Percentiles rank a stretch among this genome's conserved stretches.
Conservation (phyloP, 2,113 vertebrate species). For the Xerus inauris region DNA sequence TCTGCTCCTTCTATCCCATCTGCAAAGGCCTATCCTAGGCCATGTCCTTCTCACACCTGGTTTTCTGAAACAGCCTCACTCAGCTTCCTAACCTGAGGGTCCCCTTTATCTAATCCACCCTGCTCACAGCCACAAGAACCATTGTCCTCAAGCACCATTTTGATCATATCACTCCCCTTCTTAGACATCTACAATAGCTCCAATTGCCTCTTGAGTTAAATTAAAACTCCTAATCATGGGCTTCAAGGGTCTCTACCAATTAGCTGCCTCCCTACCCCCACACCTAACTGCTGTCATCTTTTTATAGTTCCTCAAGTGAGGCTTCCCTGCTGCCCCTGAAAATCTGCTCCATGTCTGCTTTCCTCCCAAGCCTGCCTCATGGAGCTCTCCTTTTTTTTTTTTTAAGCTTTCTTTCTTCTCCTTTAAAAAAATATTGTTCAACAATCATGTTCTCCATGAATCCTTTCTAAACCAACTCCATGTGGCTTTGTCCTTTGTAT, state of each 20-base stretch:
- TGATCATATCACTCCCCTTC: constrained; percentile 51
- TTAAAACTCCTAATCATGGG: constrained; percentile 76
- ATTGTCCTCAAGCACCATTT: constrained; percentile 63
- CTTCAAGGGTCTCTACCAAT: constrained; percentile 73
- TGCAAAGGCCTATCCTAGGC: not conserved
- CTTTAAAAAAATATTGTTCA: not conserved
- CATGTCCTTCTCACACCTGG: not conserved
- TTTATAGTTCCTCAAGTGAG: not conserved
- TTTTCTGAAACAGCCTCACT: not conserved
- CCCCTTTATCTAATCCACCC: not conserved
- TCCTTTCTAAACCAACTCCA: not conserved
- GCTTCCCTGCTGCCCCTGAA: constrained; percentile 9
- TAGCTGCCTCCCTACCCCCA: constrained; percentile 52
- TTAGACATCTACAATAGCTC: constrained; percentile 54
- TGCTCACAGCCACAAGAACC: constrained; percentile 1
- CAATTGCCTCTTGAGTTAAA: constrained; percentile 75
- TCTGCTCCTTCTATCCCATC: not conserved
- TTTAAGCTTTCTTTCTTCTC: not conserved
- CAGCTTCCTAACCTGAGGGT: not conserved
- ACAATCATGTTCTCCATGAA: not conserved
- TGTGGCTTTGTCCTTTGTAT: not conserved
- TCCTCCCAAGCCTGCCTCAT: not conserved
- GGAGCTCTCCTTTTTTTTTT: not conserved
- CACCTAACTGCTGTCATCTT: constrained; percentile 22
- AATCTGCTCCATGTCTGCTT: not conserved